phyloP scores from a whole-genome alignment of 2,113 vertebrate species.

The Fulica atra region DNA sequence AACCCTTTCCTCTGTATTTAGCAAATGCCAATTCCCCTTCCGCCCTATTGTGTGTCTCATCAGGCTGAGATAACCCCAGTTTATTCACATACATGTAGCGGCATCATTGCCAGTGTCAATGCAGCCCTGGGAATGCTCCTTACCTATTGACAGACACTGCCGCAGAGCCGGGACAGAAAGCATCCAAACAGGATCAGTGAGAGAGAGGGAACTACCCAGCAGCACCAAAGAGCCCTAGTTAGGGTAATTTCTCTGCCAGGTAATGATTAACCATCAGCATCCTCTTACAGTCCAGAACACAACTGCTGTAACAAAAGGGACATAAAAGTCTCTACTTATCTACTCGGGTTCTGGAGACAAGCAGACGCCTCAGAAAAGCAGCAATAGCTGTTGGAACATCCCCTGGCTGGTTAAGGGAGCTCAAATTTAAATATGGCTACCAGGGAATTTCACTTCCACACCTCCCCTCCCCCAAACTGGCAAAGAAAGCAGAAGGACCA shows the following conservation, averaged over 20 bases:
- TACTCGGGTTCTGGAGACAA: neutral
- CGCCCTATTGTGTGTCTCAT: neutral
- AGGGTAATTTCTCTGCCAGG: neutral
- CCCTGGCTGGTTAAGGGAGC: neutral
- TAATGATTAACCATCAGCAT: neutral
- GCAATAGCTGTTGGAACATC: neutral
- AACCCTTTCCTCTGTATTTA: neutral
- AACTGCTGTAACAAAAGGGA: neutral
- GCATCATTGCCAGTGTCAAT: neutral
- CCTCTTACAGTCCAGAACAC: neutral
- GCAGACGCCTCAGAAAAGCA: neutral
- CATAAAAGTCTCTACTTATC: neutral
- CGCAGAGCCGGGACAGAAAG: conserved; percentile 9
- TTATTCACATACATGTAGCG: neutral
- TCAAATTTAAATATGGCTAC: neutral
- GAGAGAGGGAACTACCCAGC: neutral
- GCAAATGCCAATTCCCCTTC: neutral
- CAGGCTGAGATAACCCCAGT: neutral
- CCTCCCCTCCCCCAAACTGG: neutral
- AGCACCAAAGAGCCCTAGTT: neutral
- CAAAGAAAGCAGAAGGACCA: neutral
- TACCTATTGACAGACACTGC: neutral
- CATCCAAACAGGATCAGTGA: neutral
- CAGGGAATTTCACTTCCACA: neutral
- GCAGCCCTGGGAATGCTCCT: neutral